Evolutionary conservation across 2,888 invertebrate species (phyloP).

Genomic region (Drosophila bunnanda): DNA sequence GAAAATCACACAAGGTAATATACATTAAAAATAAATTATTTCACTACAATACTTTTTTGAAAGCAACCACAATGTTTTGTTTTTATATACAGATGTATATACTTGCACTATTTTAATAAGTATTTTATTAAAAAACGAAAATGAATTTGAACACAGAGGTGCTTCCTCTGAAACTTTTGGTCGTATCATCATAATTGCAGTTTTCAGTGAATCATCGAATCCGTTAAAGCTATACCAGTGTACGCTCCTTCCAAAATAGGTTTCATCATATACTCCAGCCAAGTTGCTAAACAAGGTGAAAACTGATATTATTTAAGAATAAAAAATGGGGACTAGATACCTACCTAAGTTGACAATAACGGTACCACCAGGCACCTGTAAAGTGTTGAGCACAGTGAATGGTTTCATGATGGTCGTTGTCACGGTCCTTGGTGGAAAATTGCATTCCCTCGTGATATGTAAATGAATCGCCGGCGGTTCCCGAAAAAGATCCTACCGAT

Average conservation of each 20-base stretch:
- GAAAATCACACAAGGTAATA: too few relatives aligned
- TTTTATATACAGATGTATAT: too few relatives aligned
- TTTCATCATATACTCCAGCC: neutral
- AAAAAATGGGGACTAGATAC: neutral
- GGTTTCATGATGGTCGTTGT: conserved; percentile 25
- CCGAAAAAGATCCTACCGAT: conserved; percentile 36
- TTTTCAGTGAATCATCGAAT: neutral
- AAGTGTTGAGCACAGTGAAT: conserved; percentile 15
- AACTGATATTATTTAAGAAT: neutral
- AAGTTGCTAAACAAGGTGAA: neutral
- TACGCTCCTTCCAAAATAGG: neutral
- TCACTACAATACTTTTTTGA: too few relatives aligned
- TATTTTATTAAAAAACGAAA: too few relatives aligned
- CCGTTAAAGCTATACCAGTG: neutral
- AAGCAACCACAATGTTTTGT: too few relatives aligned
- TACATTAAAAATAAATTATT: too few relatives aligned
- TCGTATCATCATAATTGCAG: conserved; percentile 5
- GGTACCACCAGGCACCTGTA: neutral
- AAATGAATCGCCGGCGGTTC: conserved; percentile 43
- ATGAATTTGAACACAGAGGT: neutral
- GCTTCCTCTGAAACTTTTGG: neutral
- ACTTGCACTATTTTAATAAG: too few relatives aligned
- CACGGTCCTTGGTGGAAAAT: conserved; percentile 41
- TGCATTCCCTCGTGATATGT: conserved; percentile 25
- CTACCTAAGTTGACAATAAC: neutral